Evolutionary conservation across 2,113 vertebrate species (phyloP).

Genomic region (Cariama cristata): DNA sequence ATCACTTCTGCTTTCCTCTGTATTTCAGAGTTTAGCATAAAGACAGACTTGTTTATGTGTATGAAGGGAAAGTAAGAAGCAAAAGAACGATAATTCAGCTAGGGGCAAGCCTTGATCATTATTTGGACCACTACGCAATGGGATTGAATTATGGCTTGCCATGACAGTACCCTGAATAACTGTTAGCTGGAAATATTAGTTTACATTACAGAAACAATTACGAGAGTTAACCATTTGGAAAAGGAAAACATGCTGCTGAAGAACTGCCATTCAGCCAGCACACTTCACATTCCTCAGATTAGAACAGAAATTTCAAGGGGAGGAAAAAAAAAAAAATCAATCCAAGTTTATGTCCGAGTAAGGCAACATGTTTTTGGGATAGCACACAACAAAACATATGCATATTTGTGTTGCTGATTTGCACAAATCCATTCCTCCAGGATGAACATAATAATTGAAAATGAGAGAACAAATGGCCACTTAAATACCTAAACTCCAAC

Average conservation of each 20-base stretch:
- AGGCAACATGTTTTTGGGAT: background rate
- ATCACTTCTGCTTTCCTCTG: background rate
- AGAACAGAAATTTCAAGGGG: background rate
- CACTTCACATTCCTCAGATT: background rate
- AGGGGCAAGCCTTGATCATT: constrained; percentile 38
- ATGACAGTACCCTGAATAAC: constrained; percentile 52
- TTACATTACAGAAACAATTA: constrained; percentile 59
- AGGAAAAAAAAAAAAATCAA: background rate
- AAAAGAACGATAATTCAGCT: background rate
- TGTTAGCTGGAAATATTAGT: constrained; percentile 36
- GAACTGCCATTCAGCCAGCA: background rate
- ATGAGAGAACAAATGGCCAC: constrained; percentile 31
- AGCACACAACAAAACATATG: background rate
- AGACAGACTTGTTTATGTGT: constrained; percentile 38
- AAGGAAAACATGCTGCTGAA: constrained; percentile 26
- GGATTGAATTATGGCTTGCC: background rate
- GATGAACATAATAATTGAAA: background rate
- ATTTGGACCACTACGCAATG: constrained; percentile 4
- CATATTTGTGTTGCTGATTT: constrained; percentile 29
- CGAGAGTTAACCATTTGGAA: constrained; percentile 44
- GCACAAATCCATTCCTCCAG: background rate
- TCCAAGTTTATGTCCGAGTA: background rate
- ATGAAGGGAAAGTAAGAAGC: background rate
- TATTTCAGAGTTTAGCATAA: background rate
- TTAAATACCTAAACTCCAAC: constrained; percentile 22